Evolutionary conservation across 1,140 invertebrate genomes (phyloP).

Genomic region (Temnothorax curvispinosus): DNA sequence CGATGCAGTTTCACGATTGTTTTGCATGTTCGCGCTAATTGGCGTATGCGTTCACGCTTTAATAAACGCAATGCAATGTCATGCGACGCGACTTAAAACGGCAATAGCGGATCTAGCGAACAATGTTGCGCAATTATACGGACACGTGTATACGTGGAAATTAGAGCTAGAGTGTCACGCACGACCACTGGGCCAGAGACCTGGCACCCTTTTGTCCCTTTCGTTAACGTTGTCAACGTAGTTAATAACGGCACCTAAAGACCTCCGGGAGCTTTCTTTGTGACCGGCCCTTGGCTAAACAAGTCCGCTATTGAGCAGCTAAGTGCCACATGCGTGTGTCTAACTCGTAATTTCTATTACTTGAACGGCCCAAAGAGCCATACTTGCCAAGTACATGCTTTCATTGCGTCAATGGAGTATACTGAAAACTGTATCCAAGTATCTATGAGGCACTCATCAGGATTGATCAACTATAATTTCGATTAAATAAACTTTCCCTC

Average conservation of each 20-base stretch:
- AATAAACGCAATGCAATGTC: background rate
- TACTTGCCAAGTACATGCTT: background rate
- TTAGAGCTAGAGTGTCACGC: background rate
- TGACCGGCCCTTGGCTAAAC: background rate
- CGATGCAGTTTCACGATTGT: constrained; percentile 1
- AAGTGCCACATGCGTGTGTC: background rate
- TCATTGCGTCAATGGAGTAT: background rate
- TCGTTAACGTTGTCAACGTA: background rate
- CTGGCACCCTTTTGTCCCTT: background rate
- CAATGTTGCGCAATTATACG: constrained; percentile 5
- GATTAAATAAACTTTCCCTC: background rate
- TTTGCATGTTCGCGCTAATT: background rate
- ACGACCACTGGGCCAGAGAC: too few species aligned
- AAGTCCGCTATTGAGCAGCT: constrained; percentile 19
- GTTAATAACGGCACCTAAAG: constrained; percentile 31
- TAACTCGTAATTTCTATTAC: constrained; percentile 24
- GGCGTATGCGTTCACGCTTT: background rate
- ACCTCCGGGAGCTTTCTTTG: constrained; percentile 10
- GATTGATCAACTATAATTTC: background rate
- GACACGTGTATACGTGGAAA: background rate
- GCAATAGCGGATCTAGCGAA: constrained; percentile 4
- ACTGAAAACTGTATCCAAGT: background rate
- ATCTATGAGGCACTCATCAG: background rate
- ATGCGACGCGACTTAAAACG: background rate
- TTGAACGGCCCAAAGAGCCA: background rate